Percentiles rank a stretch among this genome's conserved stretches.
Conservation (phyloP, 2,113 vertebrate species). For the Oryzias woworae region DNA sequence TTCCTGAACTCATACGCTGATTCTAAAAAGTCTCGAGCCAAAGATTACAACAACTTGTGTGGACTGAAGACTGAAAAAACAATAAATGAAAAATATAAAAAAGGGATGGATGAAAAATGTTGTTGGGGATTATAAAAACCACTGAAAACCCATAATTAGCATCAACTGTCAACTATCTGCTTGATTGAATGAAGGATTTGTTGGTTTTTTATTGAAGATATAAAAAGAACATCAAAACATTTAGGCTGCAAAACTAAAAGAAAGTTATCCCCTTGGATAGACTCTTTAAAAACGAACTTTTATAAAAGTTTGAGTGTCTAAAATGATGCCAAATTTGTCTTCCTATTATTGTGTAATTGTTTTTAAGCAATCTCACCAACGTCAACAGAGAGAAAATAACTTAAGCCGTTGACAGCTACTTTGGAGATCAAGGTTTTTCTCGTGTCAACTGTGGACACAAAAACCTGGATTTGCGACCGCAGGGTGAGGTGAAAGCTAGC, state of each 20-base stretch:
- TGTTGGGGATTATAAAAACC: not conserved
- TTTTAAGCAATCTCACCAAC: too few relatives aligned
- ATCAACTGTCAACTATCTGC: too few relatives aligned
- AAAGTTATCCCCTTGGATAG: too few relatives aligned
- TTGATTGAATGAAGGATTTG: too few relatives aligned
- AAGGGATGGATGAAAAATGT: not conserved
- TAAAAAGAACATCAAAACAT: too few relatives aligned
- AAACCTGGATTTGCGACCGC: not conserved
- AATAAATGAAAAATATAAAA: not conserved
- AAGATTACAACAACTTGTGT: constrained; percentile 4
- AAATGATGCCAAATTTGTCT: too few relatives aligned
- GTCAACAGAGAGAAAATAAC: not conserved
- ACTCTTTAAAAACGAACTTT: too few relatives aligned
- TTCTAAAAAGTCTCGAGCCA: constrained; percentile 1
- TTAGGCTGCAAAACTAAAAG: too few relatives aligned
- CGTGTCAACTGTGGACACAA: not conserved
- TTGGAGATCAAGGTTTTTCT: not conserved
- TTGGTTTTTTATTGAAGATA: too few relatives aligned
- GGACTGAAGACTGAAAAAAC: not conserved
- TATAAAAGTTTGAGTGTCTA: too few relatives aligned
- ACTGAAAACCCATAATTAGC: not conserved
- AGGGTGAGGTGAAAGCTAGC: not conserved
- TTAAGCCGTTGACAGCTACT: not conserved
- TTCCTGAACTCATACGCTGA: not conserved
- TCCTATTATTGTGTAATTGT: too few relatives aligned